Percentiles rank a stretch among this genome's conserved stretches.
These are phyloP conservation scores for Drosophila diplacantha DNA, from an alignment of 2,888 invertebrate species.

Conservation along the genomic window DNA sequence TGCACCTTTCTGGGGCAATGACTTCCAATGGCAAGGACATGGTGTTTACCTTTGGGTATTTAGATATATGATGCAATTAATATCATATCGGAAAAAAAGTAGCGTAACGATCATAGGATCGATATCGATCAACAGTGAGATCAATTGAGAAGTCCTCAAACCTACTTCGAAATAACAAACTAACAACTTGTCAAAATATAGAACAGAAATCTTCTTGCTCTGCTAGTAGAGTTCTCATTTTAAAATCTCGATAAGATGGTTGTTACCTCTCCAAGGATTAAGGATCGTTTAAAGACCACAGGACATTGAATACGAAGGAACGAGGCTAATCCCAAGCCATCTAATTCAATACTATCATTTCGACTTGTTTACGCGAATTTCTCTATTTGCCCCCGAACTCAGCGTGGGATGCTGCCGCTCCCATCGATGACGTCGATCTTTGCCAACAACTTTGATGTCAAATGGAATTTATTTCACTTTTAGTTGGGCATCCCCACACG, in stretches of 20 bases:
- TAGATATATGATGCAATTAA: neutral
- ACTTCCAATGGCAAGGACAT: neutral
- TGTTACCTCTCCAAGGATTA: neutral
- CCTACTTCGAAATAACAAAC: too few species aligned
- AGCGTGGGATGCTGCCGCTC: conserved; percentile 20
- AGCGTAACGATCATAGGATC: neutral
- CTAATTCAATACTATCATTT: conserved; percentile 7
- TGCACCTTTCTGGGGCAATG: conserved; percentile 5
- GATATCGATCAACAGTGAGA: neutral
- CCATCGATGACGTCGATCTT: conserved; percentile 26
- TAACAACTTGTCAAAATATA: too few species aligned
- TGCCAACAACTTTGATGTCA: conserved; percentile 13
- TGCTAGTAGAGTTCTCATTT: too few species aligned
- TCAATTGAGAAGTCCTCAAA: too few species aligned
- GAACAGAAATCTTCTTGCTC: neutral
- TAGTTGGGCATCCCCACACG: neutral
- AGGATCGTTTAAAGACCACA: neutral
- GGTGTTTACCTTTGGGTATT: neutral
- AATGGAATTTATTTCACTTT: conserved; percentile 21
- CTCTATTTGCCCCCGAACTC: conserved; percentile 13
- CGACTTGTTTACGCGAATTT: conserved; percentile 20
- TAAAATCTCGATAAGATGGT: neutral
- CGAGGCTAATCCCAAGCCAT: conserved; percentile 21
- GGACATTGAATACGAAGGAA: neutral
- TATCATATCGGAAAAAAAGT: neutral